Base-by-base conservation (phyloP, 2,888 invertebrate genomes). In the Oscheius sp. region DNA sequence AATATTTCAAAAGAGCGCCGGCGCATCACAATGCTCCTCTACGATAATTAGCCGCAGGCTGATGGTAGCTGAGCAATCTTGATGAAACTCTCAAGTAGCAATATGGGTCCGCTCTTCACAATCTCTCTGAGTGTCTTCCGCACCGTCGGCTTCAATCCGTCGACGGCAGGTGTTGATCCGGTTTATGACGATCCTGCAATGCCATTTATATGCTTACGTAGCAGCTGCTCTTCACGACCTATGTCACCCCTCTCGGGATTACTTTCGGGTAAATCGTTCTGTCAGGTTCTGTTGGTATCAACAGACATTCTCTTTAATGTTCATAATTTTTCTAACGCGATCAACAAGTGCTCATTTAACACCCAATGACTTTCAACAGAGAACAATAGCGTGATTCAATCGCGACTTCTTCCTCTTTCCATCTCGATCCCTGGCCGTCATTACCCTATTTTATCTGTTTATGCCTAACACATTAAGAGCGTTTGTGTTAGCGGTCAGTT, bases 171-270 rank as follows among this genome's bases (percentile, higher is more conserved):
- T 59, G 59, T 59, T 30, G 59, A 44, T 59, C 59, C 44, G 44
- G 59, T 59, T 59, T 59, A 59, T 41, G 59, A 41, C 59, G 41
- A 59, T 44, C 59, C 59, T 30, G 54, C 59, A 59, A 59, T 44
- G 59, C 59, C 59, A 59, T 59, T 59, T 59, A 59, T 59, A 30
- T 44, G 59, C 59, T 59, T 59, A 59, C 59, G 41, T 59, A 28
- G 59, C 59, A 59, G 59, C 59, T 59, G 59, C 59, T 41, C 57
- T 38, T 41, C 41, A 30, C 59, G 41, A 41, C 59, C 38, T 38
- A n/a, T 38, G 33, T 9, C 14, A 24, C 5, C 32, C 38, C 12
- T 38, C 33, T 8, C n/a, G 59, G 59, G 54, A 54, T 54, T 54
- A 54, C 54, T 36, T 51, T 54, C 20, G 6, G 3, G 17, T 54